These are phyloP conservation scores for Semnopithecus entellus DNA, from an alignment of 2,113 vertebrate species.

Conservation along the genomic window DNA sequence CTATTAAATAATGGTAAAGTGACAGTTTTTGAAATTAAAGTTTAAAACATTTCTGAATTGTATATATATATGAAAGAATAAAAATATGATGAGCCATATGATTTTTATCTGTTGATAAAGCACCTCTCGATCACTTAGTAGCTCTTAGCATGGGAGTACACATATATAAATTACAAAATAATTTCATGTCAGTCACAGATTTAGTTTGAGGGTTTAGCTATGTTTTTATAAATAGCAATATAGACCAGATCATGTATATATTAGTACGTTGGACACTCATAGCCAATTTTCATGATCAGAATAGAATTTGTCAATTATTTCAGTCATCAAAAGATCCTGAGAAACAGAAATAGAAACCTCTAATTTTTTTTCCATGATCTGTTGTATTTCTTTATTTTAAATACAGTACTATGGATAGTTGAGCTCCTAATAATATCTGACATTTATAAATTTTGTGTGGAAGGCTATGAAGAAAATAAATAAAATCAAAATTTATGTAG, in stretches of 20 bases:
- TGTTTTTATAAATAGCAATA: neutral
- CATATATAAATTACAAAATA: neutral
- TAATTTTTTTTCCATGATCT: neutral
- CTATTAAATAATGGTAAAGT: slow-evolving; percentile 53
- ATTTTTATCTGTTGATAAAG: neutral
- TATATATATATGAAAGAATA: neutral
- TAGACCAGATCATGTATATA: neutral
- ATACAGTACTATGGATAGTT: neutral
- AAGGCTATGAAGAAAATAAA: neutral
- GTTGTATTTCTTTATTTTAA: neutral
- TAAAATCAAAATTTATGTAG: neutral
- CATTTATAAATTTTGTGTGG: neutral
- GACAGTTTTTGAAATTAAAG: slow-evolving; percentile 13
- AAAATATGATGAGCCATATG: neutral
- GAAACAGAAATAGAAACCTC: neutral
- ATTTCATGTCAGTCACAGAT: neutral
- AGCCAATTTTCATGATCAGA: neutral
- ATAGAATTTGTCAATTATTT: neutral
- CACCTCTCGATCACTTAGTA: neutral
- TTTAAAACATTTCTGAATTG: neutral
- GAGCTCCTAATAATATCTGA: neutral
- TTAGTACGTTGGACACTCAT: neutral
- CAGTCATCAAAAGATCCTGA: neutral
- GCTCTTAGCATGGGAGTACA: neutral
- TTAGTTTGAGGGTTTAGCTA: neutral